Base-by-base conservation (phyloP, 2,113 vertebrate species). In the Phrynosoma blainvillii region DNA sequence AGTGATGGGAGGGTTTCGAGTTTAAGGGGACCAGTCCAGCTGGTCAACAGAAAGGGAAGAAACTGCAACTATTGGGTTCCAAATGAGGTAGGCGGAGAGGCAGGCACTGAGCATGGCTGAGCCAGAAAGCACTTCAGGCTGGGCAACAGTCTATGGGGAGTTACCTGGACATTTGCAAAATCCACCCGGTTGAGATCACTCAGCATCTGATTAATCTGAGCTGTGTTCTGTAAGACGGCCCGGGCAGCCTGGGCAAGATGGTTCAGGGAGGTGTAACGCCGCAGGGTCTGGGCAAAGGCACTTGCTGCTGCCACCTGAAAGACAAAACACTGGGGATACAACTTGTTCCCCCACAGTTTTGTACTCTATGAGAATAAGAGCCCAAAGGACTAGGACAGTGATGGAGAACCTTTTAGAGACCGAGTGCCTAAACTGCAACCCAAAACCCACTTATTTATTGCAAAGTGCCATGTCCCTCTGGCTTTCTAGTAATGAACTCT, bases 151-250 rank as follows among this genome's bases (percentile, higher is more conserved):
- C 21, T 52, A 40, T 40, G 9, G 70, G 71, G 32, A 10, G 32
- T 84, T 91, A 97, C 96, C 95, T 98, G 98, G 36, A 98, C 98
- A 23, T 98, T 98, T 83, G 97, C 98, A 93, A 98, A 98, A 93
- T 98, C 98, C 13, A 98, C 98, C 0, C 98, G 96, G 95, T 98
- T 98, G 92, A 98, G 98, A 93, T 98, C 98, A 2, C 97, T 98
- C 76, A 98, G 97, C 98, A 98, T 98, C 95, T 98, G 98, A 93
- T 96, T 98, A 95, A 98, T 98, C 94, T 98, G 98, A 3, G 98
- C 97, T 0, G 98, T 97, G 94, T 98, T 98, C 96, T 98, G 98
- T 40, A 99, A 96, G 87, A 98, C 98, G 0, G 98, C 98, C 0
- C 98, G 97, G 0, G 98, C 98, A 0, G 98, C 98, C 94, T 98